Evolutionary conservation across 2,113 vertebrate genomes (phyloP), one percentile per base, ranked within the genome.

Genomic region (Hydrolagus affinis): DNA sequence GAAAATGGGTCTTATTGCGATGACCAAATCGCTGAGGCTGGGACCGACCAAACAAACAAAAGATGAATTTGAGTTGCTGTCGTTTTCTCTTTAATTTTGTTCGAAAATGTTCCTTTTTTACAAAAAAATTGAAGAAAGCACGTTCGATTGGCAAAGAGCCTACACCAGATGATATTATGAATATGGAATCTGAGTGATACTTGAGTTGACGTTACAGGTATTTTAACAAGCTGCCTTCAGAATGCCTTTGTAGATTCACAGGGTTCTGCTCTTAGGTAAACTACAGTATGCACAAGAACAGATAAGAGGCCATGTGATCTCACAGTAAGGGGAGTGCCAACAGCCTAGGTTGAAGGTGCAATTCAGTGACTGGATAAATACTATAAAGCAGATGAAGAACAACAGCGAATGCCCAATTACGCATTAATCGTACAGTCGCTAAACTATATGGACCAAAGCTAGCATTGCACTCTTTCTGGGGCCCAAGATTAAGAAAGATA

Each of bases 281-380:
- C 90, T 88, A 89, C 88, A 87, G 90, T 87, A 86, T 66, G 66
- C 87, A 88, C 88, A 86, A 86, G 90, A 91, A 89, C 89, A 91
- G 90, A 91, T 93, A 91, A 92, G 94, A 85, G 89, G 89, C 94
- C 96, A 95, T 90, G 94, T 96, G 96, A 96, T 89, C 60, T 87
- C 85, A 86, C 80, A 85, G 85, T 85, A 89, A 44, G 89, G 85
- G 72, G 89, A 86, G 8, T 86, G 89, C 88, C 59, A 88, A 89
- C 89, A 62, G 88, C 87, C 90, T 23, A 88, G 95, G 94, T 92
- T 93, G 92, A 96, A 95, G 93, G 94, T 94, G 92, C 90, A 94
- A 88, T 88, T 83, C 78, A 83, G 8, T 83, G 14, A 83, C 78
- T 83, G 62, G 62, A 25, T 83, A 64, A 83, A 21, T 32, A 68